Conservation (phyloP, 2,888 invertebrate genomes). For the Macaria notata region DNA sequence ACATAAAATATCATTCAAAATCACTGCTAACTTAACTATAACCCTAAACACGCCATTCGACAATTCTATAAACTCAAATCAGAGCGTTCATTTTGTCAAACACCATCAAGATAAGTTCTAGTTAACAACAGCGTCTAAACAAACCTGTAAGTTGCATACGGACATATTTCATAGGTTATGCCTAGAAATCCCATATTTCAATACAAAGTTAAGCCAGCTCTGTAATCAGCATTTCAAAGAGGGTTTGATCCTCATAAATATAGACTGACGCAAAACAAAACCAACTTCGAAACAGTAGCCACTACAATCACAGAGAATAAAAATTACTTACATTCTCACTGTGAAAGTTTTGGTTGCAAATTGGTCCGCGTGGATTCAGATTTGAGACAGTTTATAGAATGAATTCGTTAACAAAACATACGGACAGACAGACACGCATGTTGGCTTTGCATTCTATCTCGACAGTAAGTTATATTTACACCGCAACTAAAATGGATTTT, state of each 20-base stretch:
- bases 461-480: constrained; percentile 52
- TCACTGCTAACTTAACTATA: too few relatives aligned
- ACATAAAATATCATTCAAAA: too few relatives aligned
- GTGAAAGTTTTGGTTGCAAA: not conserved
- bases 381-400: constrained; percentile 32
- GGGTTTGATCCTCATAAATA: constrained; percentile 60
- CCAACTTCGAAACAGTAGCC: not conserved
- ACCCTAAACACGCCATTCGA: not conserved
- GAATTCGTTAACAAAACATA: constrained; percentile 55
- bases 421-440: constrained; percentile 42
- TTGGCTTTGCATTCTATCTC: constrained; percentile 29
- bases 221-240: constrained; percentile 52
- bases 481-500: constrained; percentile 39
- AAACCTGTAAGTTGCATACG: constrained; percentile 12
- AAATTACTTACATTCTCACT: not conserved
- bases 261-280: constrained; percentile 19
- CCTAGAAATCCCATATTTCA: constrained; percentile 41
- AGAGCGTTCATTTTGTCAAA: not conserved
- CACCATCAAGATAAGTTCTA: constrained; percentile 4
- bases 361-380: not conserved
- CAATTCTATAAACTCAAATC: not conserved
- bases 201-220: constrained; percentile 29
- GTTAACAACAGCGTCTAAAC: constrained; percentile 12
- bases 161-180: constrained; percentile 39
- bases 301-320: not conserved